phyloP scores from a whole-genome alignment of 1,140 invertebrate genomes.

The Hestina assimilis region DNA sequence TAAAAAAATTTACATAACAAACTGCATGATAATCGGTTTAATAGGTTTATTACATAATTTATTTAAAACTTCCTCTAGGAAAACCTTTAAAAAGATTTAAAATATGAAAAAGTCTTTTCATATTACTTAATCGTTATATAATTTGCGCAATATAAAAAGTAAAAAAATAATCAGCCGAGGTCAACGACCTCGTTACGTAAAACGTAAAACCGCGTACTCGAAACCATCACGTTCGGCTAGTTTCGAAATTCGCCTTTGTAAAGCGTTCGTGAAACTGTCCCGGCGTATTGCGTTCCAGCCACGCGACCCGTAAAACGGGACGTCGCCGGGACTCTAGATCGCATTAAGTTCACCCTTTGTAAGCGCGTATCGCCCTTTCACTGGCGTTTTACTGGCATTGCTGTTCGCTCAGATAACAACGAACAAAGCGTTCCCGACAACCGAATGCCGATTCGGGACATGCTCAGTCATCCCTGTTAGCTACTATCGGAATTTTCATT shows the following conservation, averaged over 20 bases:
- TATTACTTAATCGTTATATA: too few species aligned
- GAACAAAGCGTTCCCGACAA: slow-evolving; percentile 47
- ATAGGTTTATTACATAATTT: too few species aligned
- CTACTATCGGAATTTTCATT: slow-evolving; percentile 31
- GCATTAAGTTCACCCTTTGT: slow-evolving; percentile 2
- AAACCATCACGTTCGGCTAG: slow-evolving; percentile 7
- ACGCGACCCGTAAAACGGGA: not conserved
- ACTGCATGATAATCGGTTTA: too few species aligned
- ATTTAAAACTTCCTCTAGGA: too few species aligned
- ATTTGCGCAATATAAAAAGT: too few species aligned
- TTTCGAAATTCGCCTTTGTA: not conserved
- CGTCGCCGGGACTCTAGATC: not conserved
- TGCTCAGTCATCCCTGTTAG: slow-evolving; percentile 48
- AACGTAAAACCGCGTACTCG: not conserved
- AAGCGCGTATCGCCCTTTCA: slow-evolving; percentile 10
- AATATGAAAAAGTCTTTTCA: too few species aligned
- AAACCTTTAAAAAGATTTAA: too few species aligned
- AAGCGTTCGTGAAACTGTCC: not conserved
- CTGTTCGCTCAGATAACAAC: slow-evolving; percentile 44
- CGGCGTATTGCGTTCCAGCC: not conserved
- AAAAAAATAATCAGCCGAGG: slow-evolving; percentile 2
- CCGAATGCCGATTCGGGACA: slow-evolving; percentile 32
- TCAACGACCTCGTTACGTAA: slow-evolving; percentile 6
- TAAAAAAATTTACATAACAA: too few species aligned
- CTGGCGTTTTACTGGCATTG: slow-evolving; percentile 27